These are phyloP conservation scores for Clitarchus hookeri DNA, from an alignment of 2,888 invertebrate genomes.

Conservation along the genomic window DNA sequence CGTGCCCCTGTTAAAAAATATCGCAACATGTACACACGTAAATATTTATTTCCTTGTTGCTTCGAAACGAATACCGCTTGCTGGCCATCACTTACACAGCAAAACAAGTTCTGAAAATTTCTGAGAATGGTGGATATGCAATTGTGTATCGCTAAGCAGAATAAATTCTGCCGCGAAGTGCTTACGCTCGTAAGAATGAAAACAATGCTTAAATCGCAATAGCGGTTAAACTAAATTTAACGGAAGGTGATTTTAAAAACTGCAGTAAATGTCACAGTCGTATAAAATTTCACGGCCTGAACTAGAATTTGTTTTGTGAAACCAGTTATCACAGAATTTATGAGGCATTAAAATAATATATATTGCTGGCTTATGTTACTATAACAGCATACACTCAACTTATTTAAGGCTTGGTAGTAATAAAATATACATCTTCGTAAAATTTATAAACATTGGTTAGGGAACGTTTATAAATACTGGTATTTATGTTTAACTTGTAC, in stretches of 20 bases:
- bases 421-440: too few species aligned
- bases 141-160: not conserved
- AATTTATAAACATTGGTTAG: too few species aligned
- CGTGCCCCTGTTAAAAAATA: not conserved
- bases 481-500: too few species aligned
- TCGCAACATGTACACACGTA: not conserved
- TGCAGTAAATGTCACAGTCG: too few species aligned
- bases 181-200: not conserved
- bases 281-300: too few species aligned
- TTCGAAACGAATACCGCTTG: not conserved
- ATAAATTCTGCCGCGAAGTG: not conserved
- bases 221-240: not conserved
- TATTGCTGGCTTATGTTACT: too few species aligned
- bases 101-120: not conserved
- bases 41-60: not conserved
- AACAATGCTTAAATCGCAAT: not conserved
- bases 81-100: not conserved
- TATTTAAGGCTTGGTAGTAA: too few species aligned
- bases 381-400: too few species aligned
- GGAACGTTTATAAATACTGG: too few species aligned
- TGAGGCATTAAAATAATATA: too few species aligned
- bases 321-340: too few species aligned
- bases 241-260: not conserved
- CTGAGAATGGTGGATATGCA: conserved; percentile 6
- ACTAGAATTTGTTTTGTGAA: too few species aligned